A percentile compares a stretch with the other conserved stretches of the same genome.
These are phyloP conservation scores for Oscheius sp. DNA, from an alignment of 2,888 invertebrate species.

Conservation along the genomic window DNA sequence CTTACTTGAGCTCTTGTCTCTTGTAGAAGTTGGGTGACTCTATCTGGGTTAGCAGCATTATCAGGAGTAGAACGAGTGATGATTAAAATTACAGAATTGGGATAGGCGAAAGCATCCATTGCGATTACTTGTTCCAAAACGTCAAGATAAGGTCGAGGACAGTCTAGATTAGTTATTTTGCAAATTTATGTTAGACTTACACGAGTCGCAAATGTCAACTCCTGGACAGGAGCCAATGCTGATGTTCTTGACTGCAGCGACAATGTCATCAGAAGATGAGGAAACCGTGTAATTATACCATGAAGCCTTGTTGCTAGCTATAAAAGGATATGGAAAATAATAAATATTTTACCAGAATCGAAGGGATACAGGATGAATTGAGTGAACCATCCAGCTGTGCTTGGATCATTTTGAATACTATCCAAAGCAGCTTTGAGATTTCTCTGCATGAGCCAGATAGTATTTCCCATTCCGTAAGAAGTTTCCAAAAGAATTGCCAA, in stretches of 20 bases:
- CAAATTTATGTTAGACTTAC: not conserved
- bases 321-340: conserved; percentile 19
- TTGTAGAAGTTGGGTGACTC: conserved; percentile 17
- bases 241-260: conserved; percentile 48
- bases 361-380: conserved; percentile 61
- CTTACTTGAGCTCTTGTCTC: conserved; percentile 19
- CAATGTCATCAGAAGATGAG: conserved; percentile 47
- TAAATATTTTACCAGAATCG: conserved; percentile 49
- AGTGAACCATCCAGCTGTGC: conserved; percentile 55
- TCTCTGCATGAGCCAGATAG: conserved; percentile 51
- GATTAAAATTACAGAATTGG: conserved; percentile 57
- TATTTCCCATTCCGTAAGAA: conserved; percentile 50
- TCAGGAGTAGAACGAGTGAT: conserved; percentile 61
- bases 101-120: conserved; percentile 33
- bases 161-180: conserved; percentile 35
- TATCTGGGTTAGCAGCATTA: conserved; percentile 38
- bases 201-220: conserved; percentile 10
- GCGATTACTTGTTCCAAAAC: conserved; percentile 44
- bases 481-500: conserved; percentile 58
- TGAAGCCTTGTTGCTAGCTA: conserved; percentile 47
- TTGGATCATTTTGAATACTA: conserved; percentile 41
- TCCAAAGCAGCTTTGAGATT: conserved; percentile 46
- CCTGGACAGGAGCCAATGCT: conserved; percentile 40
- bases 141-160: conserved; percentile 56
- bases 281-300: conserved; percentile 47